A percentile compares a stretch with the other conserved stretches of the same genome.
Conservation (phyloP, 2,888 invertebrate genomes). For the Criorhina ranunculi region DNA sequence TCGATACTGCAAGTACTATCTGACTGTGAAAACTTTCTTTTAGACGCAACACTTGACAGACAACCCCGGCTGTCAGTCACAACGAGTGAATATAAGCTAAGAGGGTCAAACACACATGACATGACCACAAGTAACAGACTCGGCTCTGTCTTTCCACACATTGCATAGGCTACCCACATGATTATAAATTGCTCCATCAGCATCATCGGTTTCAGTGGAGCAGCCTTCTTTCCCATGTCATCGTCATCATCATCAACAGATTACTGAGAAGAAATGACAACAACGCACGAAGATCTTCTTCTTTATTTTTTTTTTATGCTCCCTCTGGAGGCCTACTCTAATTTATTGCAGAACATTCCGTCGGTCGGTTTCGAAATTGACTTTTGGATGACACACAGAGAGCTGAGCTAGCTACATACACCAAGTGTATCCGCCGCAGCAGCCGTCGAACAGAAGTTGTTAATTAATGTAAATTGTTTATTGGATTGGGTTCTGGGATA, state of each 20-base stretch:
- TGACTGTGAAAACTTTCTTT: conserved; percentile 13
- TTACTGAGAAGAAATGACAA: conserved; percentile 26
- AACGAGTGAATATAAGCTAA: conserved; percentile 16
- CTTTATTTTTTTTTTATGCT: conserved; percentile 44
- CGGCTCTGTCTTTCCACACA: neutral
- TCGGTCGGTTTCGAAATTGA: conserved; percentile 69
- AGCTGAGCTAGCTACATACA: neutral
- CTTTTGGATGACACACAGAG: conserved; percentile 56
- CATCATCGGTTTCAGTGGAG: conserved; percentile 18
- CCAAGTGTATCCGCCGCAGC: conserved; percentile 19
- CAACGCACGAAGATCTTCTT: conserved; percentile 17
- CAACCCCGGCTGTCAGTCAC: conserved; percentile 35
- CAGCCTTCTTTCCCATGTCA: conserved; percentile 47
- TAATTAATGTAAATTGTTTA: conserved; percentile 77
- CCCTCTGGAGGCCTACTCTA: conserved; percentile 40
- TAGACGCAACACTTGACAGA: conserved; percentile 21
- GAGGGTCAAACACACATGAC: conserved; percentile 53
- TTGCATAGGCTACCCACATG: conserved; percentile 47
- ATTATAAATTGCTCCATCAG: conserved; percentile 31
- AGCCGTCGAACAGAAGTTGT: conserved; percentile 66
- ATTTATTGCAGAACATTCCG: conserved; percentile 72
- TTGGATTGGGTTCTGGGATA: conserved; percentile 52
- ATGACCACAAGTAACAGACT: conserved; percentile 38
- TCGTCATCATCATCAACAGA: conserved; percentile 45
- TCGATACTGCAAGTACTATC: conserved; percentile 32